Base-by-base conservation (phyloP, 2,888 invertebrate species). In the Phlogophora meticulosa region DNA sequence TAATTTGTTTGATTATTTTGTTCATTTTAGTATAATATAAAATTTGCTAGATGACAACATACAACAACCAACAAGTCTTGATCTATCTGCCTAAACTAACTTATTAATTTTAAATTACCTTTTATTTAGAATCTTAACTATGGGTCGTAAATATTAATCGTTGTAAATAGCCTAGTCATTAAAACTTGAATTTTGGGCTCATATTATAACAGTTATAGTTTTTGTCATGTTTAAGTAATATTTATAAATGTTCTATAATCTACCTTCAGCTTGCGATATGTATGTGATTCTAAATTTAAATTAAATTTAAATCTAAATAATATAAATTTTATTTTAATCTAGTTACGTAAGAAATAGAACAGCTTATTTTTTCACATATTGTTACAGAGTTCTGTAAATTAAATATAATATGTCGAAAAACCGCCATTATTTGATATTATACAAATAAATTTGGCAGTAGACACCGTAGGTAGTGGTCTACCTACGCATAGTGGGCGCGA, bases 401-500 rank as follows among this genome's bases (percentile, higher is more conserved):
- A 24, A 51, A 45, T 17, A 48, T 38, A 24, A 22, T 34, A 20
- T 13, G 15, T 70, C 34, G n/a, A 69, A 11, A 48, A 49, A 55
- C 36, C 32, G 43, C 24, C 49, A 73, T 58, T 62, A 76, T 59
- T 61, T 56, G 42, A 60, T 61, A 61, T 42, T 65, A 60, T 58
- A 48, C 57, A 70, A 73, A 74, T 79, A 78, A 81, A 81, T 80
- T 82, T 85, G 61, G 70, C 72, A 81, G 69, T 80, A 78, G 80
- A 78, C 71, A 74, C 72, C 76, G 84, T 85, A 82, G 81, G 85
- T 77, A 80, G 79, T 73, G 52, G 76, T 79, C 72, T 67, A 69
- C 86, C 84, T 78, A 85, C 80, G 73, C 55, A 56, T 51, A 52
- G 86, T 87, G 85, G 84, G 86, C 79, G 86, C 82, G 53, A 78